Evolutionary conservation across 2,113 vertebrate species (phyloP).

Genomic region (Chaenogobius annularis): DNA sequence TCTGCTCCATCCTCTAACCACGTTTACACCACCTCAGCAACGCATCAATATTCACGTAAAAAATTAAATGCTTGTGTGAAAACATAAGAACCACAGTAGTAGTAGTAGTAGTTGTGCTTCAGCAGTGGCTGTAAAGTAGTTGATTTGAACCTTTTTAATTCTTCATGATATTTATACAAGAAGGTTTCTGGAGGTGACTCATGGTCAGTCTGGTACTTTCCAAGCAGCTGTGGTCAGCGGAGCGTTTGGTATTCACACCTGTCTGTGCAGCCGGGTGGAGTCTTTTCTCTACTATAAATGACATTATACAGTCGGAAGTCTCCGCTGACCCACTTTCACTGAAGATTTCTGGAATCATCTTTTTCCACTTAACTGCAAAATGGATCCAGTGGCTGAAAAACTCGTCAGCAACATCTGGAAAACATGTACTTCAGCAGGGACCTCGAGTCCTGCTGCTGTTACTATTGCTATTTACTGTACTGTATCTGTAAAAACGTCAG

Average conservation of each 20-base stretch:
- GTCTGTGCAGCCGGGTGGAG: constrained; percentile 1
- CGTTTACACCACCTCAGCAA: background rate
- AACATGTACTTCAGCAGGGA: background rate
- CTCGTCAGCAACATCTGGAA: background rate
- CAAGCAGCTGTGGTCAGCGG: constrained; percentile 20
- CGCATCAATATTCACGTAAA: background rate
- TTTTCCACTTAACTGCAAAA: background rate
- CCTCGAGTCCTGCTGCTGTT: background rate
- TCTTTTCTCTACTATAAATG: background rate
- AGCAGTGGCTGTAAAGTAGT: background rate
- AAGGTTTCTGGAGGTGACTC: background rate
- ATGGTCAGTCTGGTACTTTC: background rate
- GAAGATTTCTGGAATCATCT: background rate
- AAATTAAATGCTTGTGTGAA: background rate
- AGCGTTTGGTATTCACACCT: constrained; percentile 32
- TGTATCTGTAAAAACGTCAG: background rate
- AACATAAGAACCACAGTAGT: background rate
- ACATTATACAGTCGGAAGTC: background rate
- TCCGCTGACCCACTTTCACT: background rate
- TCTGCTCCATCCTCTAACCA: background rate
- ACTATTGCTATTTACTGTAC: background rate
- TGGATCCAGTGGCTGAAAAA: background rate
- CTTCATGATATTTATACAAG: background rate
- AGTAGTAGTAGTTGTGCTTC: background rate
- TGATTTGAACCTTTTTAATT: background rate